These are phyloP conservation scores for Oreochromis aureus DNA, from an alignment of 2,113 vertebrate genomes.

Conservation along the genomic window DNA sequence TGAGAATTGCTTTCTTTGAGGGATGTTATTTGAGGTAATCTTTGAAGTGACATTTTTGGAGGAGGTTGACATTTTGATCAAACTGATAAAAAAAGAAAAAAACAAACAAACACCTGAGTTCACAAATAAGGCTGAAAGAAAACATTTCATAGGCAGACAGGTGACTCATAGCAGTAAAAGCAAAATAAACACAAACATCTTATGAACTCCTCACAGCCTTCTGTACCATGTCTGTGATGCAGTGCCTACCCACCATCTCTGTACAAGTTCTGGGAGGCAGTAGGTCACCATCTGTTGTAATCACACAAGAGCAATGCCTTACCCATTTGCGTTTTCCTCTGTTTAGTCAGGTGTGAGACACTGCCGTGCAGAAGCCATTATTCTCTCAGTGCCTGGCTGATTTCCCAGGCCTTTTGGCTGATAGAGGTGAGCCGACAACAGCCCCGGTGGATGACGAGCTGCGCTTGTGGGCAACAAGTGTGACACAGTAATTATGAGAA, in stretches of 20 bases:
- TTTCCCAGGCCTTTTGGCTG: neutral
- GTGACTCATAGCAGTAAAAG: neutral
- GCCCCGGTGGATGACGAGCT: neutral
- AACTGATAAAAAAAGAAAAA: neutral
- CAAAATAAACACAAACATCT: neutral
- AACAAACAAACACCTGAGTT: neutral
- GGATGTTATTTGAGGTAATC: neutral
- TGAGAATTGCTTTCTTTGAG: neutral
- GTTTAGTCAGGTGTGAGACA: slow-evolving; percentile 24
- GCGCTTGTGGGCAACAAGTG: slow-evolving; percentile 12
- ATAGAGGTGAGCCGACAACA: slow-evolving; percentile 2
- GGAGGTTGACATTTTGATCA: slow-evolving; percentile 29
- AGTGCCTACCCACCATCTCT: neutral
- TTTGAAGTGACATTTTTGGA: slow-evolving; percentile 15
- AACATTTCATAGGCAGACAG: neutral
- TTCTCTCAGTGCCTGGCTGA: neutral
- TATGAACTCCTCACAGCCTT: neutral
- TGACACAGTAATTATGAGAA: slow-evolving; percentile 24
- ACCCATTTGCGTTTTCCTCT: slow-evolving; percentile 2
- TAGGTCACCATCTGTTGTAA: slow-evolving; percentile 23
- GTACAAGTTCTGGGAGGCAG: neutral
- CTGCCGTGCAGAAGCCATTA: neutral
- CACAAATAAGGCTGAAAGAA: neutral
- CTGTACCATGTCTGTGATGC: neutral
- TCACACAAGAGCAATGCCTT: neutral